These are phyloP conservation scores for Pseudomyrmex dendroicus DNA, from an alignment of 1,140 invertebrate genomes.

Conservation along the genomic window DNA sequence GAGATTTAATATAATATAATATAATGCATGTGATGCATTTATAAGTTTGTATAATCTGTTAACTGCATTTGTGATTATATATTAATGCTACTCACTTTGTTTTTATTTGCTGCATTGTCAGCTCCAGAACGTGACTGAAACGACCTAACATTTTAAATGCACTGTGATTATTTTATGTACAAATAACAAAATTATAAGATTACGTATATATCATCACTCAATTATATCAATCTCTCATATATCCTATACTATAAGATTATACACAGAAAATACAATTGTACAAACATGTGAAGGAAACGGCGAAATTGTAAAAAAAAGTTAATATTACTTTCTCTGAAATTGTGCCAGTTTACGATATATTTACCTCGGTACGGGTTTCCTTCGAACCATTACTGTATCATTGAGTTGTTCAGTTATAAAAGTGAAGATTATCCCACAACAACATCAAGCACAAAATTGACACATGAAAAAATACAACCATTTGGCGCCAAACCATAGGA, in stretches of 20 bases:
- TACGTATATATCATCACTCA: too few relatives aligned
- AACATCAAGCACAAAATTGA: not conserved
- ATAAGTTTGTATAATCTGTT: not conserved
- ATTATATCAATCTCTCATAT: too few relatives aligned
- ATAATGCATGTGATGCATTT: not conserved
- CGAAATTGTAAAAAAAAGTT: too few relatives aligned
- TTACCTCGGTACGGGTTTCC: conserved; percentile 39
- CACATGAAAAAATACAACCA: not conserved
- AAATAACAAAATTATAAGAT: not conserved
- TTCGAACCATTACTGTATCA: conserved; percentile 50
- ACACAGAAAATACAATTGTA: too few relatives aligned
- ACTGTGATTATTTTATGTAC: not conserved
- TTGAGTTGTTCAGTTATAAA: conserved; percentile 1
- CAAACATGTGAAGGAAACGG: too few relatives aligned
- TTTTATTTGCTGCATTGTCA: conserved; percentile 13
- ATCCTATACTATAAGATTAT: too few relatives aligned
- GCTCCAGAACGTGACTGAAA: not conserved
- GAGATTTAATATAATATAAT: not conserved
- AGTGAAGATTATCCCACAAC: not conserved
- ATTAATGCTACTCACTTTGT: conserved; percentile 15
- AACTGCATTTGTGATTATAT: not conserved
- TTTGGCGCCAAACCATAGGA: conserved; percentile 16
- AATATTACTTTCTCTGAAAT: not conserved
- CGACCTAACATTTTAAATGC: not conserved
- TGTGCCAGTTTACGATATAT: not conserved